Base-by-base conservation (phyloP, 2,797 vertebrate genomes). In the Siniperca scherzeri region DNA sequence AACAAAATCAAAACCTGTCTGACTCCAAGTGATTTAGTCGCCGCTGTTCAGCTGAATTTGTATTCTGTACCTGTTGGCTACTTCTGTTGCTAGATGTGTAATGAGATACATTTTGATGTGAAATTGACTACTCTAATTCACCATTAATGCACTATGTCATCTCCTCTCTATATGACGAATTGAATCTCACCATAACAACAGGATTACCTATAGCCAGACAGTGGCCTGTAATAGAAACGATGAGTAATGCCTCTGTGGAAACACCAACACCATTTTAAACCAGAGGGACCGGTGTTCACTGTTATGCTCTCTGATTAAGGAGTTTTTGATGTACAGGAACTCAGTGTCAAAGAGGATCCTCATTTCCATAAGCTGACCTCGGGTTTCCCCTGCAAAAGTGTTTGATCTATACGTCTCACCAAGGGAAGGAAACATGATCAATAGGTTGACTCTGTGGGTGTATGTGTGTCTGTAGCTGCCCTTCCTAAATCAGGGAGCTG, bases 1-100 rank as follows among this genome's bases (percentile, higher is more conserved):
- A 92, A 90, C 71, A 65, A 88, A 82, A 93, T 93, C 90, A 93
- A 92, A 93, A 88, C 44, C 87, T 74, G 87, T 87, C 87, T 74
- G 80, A 70, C 79, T 77, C 53, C 12, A 2, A 33, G 75, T 88
- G 86, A 93, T 88, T 88, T 68, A 84, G 84, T 89, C 66, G 53
- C 65, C 42, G 25, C 21, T 12, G 76, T 33, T 75, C 72, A 69
- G 64, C 70, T 78, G 70, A 81, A 87, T 89, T 70, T 53, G 52
- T 82, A 74, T 91, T 88, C 80, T 56, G 67, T 66, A 66, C 57
- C 50, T 68, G 76, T 66, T 56, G 40, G 52, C 56, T 69, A 9
- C 53, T 61, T 67, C 38, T 73, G 48, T 78, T 65, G 44, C 36
- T 77, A 30, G 4, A 67, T 59, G 3, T 66, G 56, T 81, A 82